These are phyloP conservation scores for Ganaspis brasiliensis DNA, from an alignment of 2,888 invertebrate species.

Conservation along the genomic window DNA sequence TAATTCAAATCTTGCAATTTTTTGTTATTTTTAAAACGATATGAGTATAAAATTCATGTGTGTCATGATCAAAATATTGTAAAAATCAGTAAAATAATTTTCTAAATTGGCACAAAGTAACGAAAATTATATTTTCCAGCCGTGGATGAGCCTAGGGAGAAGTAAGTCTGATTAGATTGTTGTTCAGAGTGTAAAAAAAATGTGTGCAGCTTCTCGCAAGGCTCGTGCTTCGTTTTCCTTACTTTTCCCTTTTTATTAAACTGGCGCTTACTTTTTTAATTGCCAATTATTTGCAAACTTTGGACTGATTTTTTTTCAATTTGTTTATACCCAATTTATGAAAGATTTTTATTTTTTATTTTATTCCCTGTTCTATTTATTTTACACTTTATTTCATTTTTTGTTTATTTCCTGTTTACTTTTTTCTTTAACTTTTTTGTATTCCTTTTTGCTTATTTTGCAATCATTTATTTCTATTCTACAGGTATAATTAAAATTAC, in stretches of 20 bases:
- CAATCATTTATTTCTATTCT: not conserved
- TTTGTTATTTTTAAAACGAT: no score
- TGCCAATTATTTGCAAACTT: not conserved
- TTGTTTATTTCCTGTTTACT: no score
- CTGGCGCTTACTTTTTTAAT: not conserved
- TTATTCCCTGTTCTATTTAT: no score
- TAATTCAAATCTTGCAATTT: no score
- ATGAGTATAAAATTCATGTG: no score
- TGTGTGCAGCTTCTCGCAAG: conserved; percentile 70
- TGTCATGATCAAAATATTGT: no score
- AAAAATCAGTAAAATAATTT: conserved; percentile 23
- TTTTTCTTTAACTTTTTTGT: no score
- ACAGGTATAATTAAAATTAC: not conserved
- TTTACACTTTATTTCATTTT: no score
- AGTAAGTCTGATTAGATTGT: conserved; percentile 87
- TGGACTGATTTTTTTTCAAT: not conserved
- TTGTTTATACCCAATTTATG: not conserved
- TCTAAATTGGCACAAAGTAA: conserved; percentile 80
- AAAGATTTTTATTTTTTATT: no score
- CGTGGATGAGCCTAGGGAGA: conserved; percentile 97
- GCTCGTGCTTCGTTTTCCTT: conserved; percentile 61
- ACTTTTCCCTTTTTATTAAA: conserved; percentile 34
- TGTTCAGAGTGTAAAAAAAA: conserved; percentile 54
- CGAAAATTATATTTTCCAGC: conserved; percentile 85
- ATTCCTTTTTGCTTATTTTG: no score